Evolutionary conservation across 2,888 invertebrate genomes (phyloP).

Genomic region (Steinernema carpocapsae): DNA sequence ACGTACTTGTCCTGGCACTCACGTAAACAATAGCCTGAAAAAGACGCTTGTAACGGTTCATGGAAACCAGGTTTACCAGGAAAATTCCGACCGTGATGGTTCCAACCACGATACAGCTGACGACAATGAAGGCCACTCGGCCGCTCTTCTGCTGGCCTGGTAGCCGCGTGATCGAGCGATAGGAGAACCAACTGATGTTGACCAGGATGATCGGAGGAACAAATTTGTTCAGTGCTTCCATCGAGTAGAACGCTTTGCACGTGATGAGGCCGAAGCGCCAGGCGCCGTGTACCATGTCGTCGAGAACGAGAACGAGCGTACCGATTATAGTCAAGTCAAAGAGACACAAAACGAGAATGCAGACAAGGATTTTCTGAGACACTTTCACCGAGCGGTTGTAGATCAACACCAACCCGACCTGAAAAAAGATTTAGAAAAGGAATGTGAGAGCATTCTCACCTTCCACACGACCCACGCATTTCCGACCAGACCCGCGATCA

Average conservation of each 20-base stretch:
- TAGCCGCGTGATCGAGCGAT: constrained; percentile 38
- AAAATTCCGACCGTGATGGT: constrained; percentile 9
- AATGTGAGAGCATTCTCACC: constrained; percentile 35
- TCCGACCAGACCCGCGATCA: constrained; percentile 45
- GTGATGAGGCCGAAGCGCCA: constrained; percentile 45
- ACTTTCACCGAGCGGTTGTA: constrained; percentile 30
- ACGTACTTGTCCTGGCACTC: constrained; percentile 1
- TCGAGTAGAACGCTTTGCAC: constrained; percentile 40
- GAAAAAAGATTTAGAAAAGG: neutral
- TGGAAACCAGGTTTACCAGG: neutral
- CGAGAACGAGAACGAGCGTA: constrained; percentile 44
- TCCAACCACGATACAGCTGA: neutral
- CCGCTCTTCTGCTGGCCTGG: neutral
- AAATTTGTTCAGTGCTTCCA: constrained; percentile 54
- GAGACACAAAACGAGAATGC: constrained; percentile 48
- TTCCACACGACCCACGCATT: constrained; percentile 53
- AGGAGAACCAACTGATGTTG: constrained; percentile 49
- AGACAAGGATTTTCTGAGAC: constrained; percentile 34
- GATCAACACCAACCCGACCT: constrained; percentile 20
- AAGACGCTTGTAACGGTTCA: neutral
- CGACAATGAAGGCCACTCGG: neutral
- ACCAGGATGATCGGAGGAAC: constrained; percentile 52
- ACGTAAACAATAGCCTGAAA: constrained; percentile 10
- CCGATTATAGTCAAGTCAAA: constrained; percentile 46
- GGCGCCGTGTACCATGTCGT: constrained; percentile 44